These are phyloP conservation scores for Tragopan temminckii DNA, from an alignment of 2,797 vertebrate genomes.

Conservation along the genomic window DNA sequence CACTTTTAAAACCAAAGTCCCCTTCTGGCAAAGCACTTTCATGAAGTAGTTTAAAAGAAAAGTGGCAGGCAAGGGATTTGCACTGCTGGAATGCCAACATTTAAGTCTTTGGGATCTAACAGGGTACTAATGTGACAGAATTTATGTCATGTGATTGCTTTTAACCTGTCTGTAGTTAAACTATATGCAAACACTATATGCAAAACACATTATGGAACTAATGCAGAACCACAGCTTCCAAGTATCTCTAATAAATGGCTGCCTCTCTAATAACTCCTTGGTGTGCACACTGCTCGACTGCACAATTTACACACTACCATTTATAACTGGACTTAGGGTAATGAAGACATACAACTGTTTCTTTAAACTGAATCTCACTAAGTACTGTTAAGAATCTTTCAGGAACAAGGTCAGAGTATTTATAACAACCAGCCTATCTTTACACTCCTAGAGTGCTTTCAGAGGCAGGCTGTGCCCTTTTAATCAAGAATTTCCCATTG, in stretches of 20 bases:
- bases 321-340: neutral
- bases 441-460: neutral
- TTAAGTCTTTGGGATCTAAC: neutral
- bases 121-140: neutral
- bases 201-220: too few species aligned
- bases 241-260: neutral
- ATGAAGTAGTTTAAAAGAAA: neutral
- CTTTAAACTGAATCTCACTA: neutral
- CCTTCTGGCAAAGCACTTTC: neutral
- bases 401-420: neutral
- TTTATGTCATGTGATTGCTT: conserved; percentile 6
- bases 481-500: neutral
- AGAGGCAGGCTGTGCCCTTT: neutral
- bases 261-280: neutral
- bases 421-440: neutral
- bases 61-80: neutral
- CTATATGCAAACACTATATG: neutral
- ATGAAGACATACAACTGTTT: neutral
- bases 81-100: neutral
- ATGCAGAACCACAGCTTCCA: neutral
- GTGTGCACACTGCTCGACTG: neutral
- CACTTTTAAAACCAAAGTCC: neutral
- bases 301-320: neutral
- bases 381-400: neutral
- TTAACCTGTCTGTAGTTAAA: neutral